Base-by-base conservation (phyloP, 1,140 invertebrate genomes). In the Zaprionus gabonicus region DNA sequence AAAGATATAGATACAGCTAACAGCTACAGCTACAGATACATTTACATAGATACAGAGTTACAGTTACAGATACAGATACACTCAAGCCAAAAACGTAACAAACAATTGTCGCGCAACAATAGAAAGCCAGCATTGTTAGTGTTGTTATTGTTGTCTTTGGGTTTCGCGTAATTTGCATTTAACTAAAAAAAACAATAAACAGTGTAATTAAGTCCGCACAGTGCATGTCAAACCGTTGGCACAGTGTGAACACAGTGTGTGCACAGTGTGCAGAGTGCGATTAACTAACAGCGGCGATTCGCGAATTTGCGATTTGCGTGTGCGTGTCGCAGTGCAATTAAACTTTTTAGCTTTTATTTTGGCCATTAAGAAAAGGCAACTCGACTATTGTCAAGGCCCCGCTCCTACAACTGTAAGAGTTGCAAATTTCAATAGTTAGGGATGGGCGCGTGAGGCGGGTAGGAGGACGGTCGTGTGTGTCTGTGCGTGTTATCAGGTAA, bases 31-130 rank as follows among this genome's bases (percentile, higher is more conserved):
- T 64, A 38, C 51, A 63, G 28, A 63, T 38, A 58, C 6, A 20
- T 12, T 20, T 49, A 17, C 15, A 34, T 41, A n/a, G 25, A 76
- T 51, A 25, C 58, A 73, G 36, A 56, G 62, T 53, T 63, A 72
- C 72, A 63, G 44, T 62, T 62, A 36, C 46, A 60, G 34, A 60
- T 34, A 64, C 4, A 28, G 5, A 49, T 15, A 17, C 15, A 34
- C 28, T 20, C 10, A 57, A n/a, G 5, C 25, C 34, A n/a, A 13
- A 78, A 63, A 64, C 46, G 49, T 34, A 46, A 58, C 69, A 25
- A 73, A 66, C 66, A 81, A 81, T 80, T 81, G 70, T 65, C 57
- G 46, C 78, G 51, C 62, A 84, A 87, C 80, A 86, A 87, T 82
- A 68, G 79, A 71, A 74, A 78, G 64, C 75, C 75, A 67, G 51